A percentile compares a stretch with the other conserved stretches of the same genome.
Conservation (phyloP, 2,113 vertebrate species). For the Hippocampus mohnikei region DNA sequence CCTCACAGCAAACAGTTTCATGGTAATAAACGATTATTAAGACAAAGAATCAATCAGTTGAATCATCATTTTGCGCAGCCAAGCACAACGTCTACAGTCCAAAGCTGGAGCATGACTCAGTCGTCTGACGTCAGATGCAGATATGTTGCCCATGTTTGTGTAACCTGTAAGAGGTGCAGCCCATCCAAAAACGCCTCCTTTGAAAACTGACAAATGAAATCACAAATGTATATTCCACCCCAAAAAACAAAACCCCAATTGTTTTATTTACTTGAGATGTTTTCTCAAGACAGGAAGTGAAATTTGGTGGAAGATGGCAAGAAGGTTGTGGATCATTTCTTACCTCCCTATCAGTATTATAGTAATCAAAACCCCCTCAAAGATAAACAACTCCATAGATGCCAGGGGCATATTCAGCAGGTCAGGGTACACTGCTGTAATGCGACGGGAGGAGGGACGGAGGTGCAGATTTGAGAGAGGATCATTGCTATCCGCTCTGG, state of each 20-base stretch:
- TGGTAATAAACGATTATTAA: constrained; percentile 60
- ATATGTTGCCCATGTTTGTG: constrained; percentile 18
- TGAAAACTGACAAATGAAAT: constrained; percentile 10
- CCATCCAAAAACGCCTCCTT: background rate
- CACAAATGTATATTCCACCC: constrained; percentile 12
- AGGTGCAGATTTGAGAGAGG: constrained; percentile 4
- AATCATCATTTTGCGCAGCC: constrained; percentile 43
- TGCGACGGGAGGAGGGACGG: background rate
- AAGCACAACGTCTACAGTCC: constrained; percentile 36
- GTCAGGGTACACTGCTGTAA: constrained; percentile 17
- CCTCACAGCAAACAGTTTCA: constrained; percentile 43
- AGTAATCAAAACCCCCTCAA: constrained; percentile 58
- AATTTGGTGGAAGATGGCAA: background rate
- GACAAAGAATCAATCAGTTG: constrained; percentile 45
- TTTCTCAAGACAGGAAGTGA: constrained; percentile 41
- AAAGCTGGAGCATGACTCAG: constrained; percentile 54
- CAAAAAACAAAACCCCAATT: constrained; percentile 13
- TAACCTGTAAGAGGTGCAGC: constrained; percentile 13
- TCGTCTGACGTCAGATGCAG: constrained; percentile 27
- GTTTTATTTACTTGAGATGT: constrained; percentile 22
- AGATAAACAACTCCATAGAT: constrained; percentile 65
- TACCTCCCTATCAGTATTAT: constrained; percentile 57
- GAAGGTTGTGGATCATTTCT: constrained; percentile 10
- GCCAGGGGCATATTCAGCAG: constrained; percentile 28
- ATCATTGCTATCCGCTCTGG: constrained; percentile 22